A percentile compares a stretch with the other conserved stretches of the same genome.
phyloP scores from a whole-genome alignment of 2,888 invertebrate species.

The Venusia cambrica region DNA sequence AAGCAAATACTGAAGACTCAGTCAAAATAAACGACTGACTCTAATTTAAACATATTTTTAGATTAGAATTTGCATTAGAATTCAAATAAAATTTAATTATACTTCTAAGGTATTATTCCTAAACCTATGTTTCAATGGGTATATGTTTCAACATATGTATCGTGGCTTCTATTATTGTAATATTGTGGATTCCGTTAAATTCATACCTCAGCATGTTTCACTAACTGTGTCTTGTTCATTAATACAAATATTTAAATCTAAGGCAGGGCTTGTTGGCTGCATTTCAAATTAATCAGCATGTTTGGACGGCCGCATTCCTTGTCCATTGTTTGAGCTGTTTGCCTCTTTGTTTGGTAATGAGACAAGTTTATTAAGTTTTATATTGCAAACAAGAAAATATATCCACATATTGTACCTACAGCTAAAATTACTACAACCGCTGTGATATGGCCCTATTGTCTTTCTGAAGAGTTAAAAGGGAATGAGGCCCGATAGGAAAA shows the following conservation, averaged over 20 bases:
- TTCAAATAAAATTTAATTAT: no score
- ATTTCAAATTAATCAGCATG: conserved; percentile 26
- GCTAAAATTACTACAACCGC: conserved; percentile 10
- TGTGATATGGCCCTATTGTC: neutral
- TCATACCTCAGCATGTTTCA: conserved; percentile 21
- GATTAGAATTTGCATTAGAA: no score
- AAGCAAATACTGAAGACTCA: no score
- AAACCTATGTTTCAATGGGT: no score
- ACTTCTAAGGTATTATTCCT: no score
- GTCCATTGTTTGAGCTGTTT: conserved; percentile 17
- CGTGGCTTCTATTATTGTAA: no score
- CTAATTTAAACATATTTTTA: no score
- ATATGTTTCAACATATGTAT: no score
- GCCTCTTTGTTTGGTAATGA: conserved; percentile 23
- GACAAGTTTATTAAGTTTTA: conserved; percentile 13
- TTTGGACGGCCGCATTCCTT: conserved; percentile 23
- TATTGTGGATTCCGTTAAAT: no score
- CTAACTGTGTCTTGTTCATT: conserved; percentile 18
- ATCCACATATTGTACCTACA: conserved; percentile 3
- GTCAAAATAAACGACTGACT: no score
- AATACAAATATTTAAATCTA: conserved; percentile 21
- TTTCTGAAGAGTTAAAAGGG: no score
- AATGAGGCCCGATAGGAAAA: no score
- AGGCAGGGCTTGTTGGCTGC: conserved; percentile 17
- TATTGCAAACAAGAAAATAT: conserved; percentile 23